Percentiles rank a stretch among this genome's conserved stretches.
phyloP scores from a whole-genome alignment of 2,797 vertebrate species.

The Lemur catta region DNA sequence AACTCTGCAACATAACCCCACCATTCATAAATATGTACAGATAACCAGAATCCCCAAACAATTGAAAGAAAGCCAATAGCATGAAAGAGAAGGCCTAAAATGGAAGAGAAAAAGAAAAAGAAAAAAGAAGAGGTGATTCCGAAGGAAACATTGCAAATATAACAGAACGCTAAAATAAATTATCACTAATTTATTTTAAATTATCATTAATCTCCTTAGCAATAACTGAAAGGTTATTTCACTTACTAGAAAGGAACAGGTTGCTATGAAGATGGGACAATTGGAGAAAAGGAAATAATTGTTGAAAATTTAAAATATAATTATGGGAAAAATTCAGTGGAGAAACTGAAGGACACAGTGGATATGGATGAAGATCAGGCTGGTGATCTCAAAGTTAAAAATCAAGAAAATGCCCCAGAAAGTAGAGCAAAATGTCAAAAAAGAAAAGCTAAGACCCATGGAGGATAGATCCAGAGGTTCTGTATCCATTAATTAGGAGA shows the following conservation, averaged over 20 bases:
- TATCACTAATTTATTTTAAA: not conserved
- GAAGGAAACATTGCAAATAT: not conserved
- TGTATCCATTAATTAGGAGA: not conserved
- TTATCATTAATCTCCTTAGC: not conserved
- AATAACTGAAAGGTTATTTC: not conserved
- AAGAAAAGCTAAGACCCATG: not conserved
- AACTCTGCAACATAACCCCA: not conserved
- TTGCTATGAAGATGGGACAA: not conserved
- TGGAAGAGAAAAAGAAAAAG: not conserved
- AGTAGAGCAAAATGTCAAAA: not conserved
- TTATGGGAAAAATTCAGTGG: not conserved
- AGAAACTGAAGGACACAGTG: not conserved
- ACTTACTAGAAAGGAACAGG: not conserved
- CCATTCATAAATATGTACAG: not conserved
- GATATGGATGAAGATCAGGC: not conserved
- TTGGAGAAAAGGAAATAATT: slow-evolving; percentile 39
- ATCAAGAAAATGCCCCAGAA: not conserved
- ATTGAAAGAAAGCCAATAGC: not conserved
- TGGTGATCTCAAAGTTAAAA: not conserved
- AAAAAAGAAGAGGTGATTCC: not conserved
- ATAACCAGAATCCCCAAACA: not conserved
- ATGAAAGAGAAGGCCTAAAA: not conserved
- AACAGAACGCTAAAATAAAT: not conserved
- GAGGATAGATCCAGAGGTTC: not conserved
- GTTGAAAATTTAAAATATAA: slow-evolving; percentile 1